These are phyloP conservation scores for Eilema caniola DNA, from an alignment of 2,888 invertebrate species.

Conservation along the genomic window DNA sequence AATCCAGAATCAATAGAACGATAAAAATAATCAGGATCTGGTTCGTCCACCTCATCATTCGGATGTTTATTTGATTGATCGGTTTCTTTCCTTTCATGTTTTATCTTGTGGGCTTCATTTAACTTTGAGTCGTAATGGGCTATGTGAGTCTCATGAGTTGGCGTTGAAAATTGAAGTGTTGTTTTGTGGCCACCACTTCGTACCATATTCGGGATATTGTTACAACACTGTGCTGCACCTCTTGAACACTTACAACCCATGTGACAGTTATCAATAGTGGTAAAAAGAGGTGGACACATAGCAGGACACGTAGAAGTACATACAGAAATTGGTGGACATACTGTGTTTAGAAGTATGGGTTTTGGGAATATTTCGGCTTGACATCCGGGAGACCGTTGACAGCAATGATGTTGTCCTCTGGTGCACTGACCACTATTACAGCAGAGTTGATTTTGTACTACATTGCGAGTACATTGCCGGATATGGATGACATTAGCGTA, in stretches of 20 bases:
- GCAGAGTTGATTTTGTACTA: constrained; percentile 16
- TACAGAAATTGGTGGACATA: constrained; percentile 59
- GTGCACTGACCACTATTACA: constrained; percentile 54
- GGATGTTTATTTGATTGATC: constrained; percentile 56
- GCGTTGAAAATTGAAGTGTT: constrained; percentile 30
- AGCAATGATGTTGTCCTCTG: constrained; percentile 48
- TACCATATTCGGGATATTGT: constrained; percentile 61
- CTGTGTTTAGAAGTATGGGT: constrained; percentile 28
- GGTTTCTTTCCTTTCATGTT: constrained; percentile 43
- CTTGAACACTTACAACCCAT: constrained; percentile 49
- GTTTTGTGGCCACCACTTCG: constrained; percentile 57
- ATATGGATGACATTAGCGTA: constrained; percentile 54
- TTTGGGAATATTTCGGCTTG: constrained; percentile 34
- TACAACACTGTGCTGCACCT: constrained; percentile 59
- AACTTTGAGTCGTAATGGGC: constrained; percentile 26
- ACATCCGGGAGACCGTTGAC: constrained; percentile 34
- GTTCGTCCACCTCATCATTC: constrained; percentile 48
- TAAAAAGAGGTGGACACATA: constrained; percentile 4
- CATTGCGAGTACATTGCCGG: constrained; percentile 63
- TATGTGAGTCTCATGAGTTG: constrained; percentile 23
- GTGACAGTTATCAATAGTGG: constrained; percentile 29
- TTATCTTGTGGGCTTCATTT: constrained; percentile 35
- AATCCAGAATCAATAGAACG: constrained; percentile 62
- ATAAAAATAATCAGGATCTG: constrained; percentile 56
- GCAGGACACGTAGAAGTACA: constrained; percentile 39